phyloP scores from a whole-genome alignment of 2,113 vertebrate genomes.

The Ceuthmochares aereus region DNA sequence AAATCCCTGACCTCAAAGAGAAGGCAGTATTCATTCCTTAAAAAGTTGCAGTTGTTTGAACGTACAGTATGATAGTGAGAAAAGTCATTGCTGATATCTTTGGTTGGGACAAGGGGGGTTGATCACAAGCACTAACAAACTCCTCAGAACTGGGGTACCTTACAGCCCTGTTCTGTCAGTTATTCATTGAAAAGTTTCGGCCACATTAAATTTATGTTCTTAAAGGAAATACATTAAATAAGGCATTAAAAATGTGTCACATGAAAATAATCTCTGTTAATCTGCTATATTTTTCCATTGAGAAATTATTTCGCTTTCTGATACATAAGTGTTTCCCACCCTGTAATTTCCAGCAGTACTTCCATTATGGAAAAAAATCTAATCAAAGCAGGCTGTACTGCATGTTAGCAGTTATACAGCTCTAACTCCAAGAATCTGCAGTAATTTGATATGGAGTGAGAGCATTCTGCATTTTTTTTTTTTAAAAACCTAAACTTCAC shows the following conservation, averaged over 20 bases:
- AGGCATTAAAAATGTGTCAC: background rate
- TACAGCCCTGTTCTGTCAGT: background rate
- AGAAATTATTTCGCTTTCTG: background rate
- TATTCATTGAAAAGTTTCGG: background rate
- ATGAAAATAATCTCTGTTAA: background rate
- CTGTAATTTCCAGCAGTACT: background rate
- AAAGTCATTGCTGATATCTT: background rate
- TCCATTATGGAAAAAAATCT: background rate
- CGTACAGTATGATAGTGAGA: background rate
- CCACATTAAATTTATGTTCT: background rate
- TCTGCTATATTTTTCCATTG: background rate
- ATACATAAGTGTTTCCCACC: background rate
- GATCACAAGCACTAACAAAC: background rate
- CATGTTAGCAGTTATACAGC: background rate
- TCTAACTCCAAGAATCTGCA: background rate
- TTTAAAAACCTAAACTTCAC: background rate
- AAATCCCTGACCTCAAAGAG: background rate
- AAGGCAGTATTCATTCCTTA: background rate
- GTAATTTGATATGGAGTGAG: background rate
- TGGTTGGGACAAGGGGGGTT: background rate
- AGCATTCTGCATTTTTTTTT: background rate
- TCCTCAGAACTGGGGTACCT: background rate
- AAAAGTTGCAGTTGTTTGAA: background rate
- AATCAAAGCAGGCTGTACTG: background rate
- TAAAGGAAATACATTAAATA: background rate